Base-by-base conservation (phyloP, 1,140 invertebrate species). In the Drosophila ananassae region DNA sequence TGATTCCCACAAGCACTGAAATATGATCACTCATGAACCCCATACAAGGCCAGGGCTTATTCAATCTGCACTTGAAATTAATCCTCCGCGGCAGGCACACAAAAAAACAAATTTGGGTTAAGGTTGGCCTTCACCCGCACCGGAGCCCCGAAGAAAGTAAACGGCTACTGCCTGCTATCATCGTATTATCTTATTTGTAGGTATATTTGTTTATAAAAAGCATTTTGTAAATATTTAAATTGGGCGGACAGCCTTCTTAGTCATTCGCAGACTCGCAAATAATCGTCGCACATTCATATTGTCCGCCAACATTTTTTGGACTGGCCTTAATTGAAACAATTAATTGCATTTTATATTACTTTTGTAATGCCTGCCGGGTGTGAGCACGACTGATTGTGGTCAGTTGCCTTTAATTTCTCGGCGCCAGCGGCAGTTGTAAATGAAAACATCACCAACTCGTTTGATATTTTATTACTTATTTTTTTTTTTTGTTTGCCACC, bases 11-110 rank as follows among this genome's bases (percentile, higher is more conserved):
- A 63, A 9, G 7, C 25, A 13, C 24, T 32, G 34, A 59, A 52
- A 32, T 66, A 12, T 37, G 32, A 50, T 55, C 57, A 34, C 37
- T 41, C 46, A 55, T 60, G 13, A 58, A 60, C n/a, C 44, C 12
- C 44, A 3, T 8, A 21, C 60, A 75, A 41, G 71, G 64, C 62
- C 68, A 72, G 39, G 55, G 52, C 71, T 69, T 62, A 77, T 68
- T 57, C 63, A 75, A 78, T 80, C 63, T 76, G 72, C 72, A 73
- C 80, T 84, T 84, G 72, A 84, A 79, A 68, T 59, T 79, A 83
- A 83, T 83, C 80, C 77, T 73, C 66, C 73, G 47, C 56, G 71
- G 52, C 46, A n/a, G 67, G 60, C 34, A 39, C 44, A 58, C 46
- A 46, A 37, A 37, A 37, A 12, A 10, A 37, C 0, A 37, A 47